Evolutionary conservation across 2,888 invertebrate species (phyloP).

Genomic region (Cephus runcator): DNA sequence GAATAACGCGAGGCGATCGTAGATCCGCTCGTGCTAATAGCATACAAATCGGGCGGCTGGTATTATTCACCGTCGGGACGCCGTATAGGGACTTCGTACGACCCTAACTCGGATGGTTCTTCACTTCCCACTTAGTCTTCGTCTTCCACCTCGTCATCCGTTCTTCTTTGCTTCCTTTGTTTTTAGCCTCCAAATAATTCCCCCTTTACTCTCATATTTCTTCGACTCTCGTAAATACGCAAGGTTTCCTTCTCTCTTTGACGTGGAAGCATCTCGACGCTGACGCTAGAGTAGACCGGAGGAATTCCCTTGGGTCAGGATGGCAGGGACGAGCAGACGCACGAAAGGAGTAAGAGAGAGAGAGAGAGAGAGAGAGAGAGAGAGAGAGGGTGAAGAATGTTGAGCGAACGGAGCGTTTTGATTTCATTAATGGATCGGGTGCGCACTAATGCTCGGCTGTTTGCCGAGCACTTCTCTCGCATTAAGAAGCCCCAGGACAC

Average conservation of each 20-base stretch:
- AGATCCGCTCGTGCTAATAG: constrained; percentile 54
- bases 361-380: background rate
- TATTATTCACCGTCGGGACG: constrained; percentile 47
- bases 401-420: constrained; percentile 34
- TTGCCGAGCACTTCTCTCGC: constrained; percentile 54
- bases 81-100: constrained; percentile 46
- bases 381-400: background rate
- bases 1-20: constrained; percentile 51
- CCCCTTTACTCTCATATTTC: background rate
- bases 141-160: constrained; percentile 7
- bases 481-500: constrained; percentile 42
- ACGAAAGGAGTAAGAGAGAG: background rate
- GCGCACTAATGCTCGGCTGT: constrained; percentile 52
- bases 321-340: background rate
- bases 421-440: constrained; percentile 59
- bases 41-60: constrained; percentile 50
- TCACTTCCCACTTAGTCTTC: background rate
- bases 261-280: background rate
- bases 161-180: constrained; percentile 30
- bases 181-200: background rate
- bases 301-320: background rate
- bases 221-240: background rate
- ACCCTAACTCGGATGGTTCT: background rate
- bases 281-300: background rate
- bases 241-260: background rate